Evolutionary conservation across 2,888 invertebrate species (phyloP).

Genomic region (Uloborus plumipes): DNA sequence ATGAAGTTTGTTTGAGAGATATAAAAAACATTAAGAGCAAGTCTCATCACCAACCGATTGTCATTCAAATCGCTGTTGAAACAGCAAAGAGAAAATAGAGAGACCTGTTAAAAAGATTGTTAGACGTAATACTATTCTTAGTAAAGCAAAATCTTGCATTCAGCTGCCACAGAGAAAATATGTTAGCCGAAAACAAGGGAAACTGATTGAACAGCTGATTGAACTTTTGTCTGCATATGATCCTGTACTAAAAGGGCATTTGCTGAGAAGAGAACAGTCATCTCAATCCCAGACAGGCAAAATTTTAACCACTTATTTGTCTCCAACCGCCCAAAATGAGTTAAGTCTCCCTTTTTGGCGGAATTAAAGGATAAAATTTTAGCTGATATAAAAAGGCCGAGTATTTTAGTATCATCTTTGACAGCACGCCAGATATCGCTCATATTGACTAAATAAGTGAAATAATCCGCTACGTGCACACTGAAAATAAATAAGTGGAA

Average conservation of each 20-base stretch:
- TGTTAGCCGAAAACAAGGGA: neutral
- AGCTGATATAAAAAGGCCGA: neutral
- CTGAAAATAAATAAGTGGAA: neutral
- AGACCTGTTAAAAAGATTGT: neutral
- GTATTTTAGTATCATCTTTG: neutral
- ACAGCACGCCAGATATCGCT: neutral
- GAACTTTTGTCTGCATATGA: neutral
- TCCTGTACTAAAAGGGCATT: conserved; percentile 2
- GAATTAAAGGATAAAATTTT: neutral
- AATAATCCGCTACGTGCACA: neutral
- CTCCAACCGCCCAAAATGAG: neutral
- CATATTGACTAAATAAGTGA: neutral
- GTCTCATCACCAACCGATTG: neutral
- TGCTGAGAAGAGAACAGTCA: too few species aligned
- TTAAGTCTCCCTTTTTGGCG: neutral
- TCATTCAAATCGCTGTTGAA: neutral
- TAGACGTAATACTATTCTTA: neutral
- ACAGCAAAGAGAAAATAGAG: neutral
- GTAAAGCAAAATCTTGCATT: neutral
- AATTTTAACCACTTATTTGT: neutral
- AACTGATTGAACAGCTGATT: neutral
- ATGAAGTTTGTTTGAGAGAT: neutral
- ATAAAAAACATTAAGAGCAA: neutral
- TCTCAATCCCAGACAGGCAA: too few species aligned
- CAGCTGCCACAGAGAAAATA: neutral